Evolutionary conservation across 1,140 invertebrate genomes (phyloP), one percentile per base, ranked within the genome.

Genomic region (Gryon sp.): DNA sequence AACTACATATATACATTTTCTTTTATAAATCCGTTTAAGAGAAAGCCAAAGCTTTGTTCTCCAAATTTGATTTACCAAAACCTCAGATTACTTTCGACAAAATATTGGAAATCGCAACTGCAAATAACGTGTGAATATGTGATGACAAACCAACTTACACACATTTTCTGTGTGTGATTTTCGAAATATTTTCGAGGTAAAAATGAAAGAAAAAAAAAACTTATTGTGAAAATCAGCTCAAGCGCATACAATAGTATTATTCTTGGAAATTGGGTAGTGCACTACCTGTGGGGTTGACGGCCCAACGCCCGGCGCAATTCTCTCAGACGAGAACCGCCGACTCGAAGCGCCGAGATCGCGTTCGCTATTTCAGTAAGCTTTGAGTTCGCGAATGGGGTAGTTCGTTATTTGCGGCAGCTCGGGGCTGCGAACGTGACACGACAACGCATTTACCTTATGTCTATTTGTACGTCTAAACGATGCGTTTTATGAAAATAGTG

Each of bases 371-470:
- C 69, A 73, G 76, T 78, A 69, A 69, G 76, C 57, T 68, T 73
- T 41, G 62, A 73, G 68, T 68, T n/a, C 68, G 68, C 68, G 75
- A 73, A 69, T 73, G 75, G 75, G 75, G 75, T 68, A 73, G 75
- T 57, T 78, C 55, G 69, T 70, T 78, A 69, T 69, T 66, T 38
- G 69, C 16, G 34, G 76, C 63, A 70, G 76, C 75, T 73, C 68
- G 75, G 32, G 41, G 75, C 68, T 69, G 75, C 68, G 20, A 19
- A 57, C 63, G 63, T 63, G 43, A 7, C 52, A 46, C 65, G 26
- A 50, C 19, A 20, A 66, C 36, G 4, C 45, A 65, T 24, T 18
- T 26, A 60, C 28, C 7, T 34, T 15, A 9, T 11, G 45, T 19
- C 15, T 30, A 32, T 48, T 24, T 14, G 28, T 32, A 30, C 19